Evolutionary conservation across 2,888 invertebrate genomes (phyloP).

Genomic region (Spilosoma lubricipeda): DNA sequence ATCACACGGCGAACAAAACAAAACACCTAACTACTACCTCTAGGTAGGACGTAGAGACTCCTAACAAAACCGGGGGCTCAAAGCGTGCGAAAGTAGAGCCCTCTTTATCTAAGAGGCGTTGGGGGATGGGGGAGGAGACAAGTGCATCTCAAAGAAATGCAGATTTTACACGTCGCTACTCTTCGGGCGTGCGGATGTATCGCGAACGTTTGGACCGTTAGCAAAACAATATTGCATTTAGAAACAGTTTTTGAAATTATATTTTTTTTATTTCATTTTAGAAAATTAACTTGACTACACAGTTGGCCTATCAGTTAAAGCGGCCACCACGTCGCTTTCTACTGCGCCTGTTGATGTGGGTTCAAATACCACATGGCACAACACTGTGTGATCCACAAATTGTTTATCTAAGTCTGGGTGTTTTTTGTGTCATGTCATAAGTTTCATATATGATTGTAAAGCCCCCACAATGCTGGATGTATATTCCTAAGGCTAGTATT

Average conservation of each 20-base stretch:
- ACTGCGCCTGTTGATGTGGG: too few relatives aligned
- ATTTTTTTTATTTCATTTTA: too few relatives aligned
- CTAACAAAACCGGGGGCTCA: constrained; percentile 81
- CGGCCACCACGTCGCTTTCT: too few relatives aligned
- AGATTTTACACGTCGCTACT: constrained; percentile 87
- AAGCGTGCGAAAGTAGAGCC: constrained; percentile 84
- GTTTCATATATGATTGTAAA: too few relatives aligned
- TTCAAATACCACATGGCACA: too few relatives aligned
- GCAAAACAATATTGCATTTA: constrained; percentile 42
- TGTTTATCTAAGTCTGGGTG: too few relatives aligned
- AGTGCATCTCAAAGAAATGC: constrained; percentile 87
- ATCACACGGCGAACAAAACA: constrained; percentile 60
- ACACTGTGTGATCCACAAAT: too few relatives aligned
- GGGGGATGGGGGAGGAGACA: constrained; percentile 67
- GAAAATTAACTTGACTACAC: too few relatives aligned
- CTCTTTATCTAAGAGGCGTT: constrained; percentile 82
- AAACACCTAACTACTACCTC: constrained; percentile 57
- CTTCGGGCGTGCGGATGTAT: constrained; percentile 81
- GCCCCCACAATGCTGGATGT: too few relatives aligned
- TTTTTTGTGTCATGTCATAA: too few relatives aligned
- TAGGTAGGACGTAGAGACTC: constrained; percentile 51
- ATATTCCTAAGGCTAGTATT: too few relatives aligned
- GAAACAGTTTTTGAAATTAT: neutral
- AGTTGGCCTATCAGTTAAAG: too few relatives aligned
- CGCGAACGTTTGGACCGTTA: constrained; percentile 63